Percentiles rank a stretch among this genome's conserved stretches.
Conservation (phyloP, 92 coral and sea anemone genomes). For the Hydrozoanthus gracilis region DNA sequence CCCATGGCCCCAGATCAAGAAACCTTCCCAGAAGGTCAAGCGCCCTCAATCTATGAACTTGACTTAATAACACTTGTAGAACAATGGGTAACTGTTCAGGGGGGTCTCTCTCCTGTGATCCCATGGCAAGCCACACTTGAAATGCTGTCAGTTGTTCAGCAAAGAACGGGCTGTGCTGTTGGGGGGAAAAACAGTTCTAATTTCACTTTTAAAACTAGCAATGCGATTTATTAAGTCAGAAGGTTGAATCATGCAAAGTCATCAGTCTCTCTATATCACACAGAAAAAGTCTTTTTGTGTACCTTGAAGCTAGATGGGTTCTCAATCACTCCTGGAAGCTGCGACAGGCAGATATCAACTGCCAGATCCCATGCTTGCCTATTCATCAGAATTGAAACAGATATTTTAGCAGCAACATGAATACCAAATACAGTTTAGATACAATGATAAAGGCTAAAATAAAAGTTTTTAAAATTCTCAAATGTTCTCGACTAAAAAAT, state of each 20-base stretch:
- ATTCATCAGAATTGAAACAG: background rate
- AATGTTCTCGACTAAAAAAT: too few relatives aligned
- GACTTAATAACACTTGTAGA: constrained; percentile 95
- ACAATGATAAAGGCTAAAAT: too few relatives aligned
- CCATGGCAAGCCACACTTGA: constrained; percentile 99
- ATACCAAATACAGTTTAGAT: background rate
- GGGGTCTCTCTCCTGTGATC: constrained; percentile 82
- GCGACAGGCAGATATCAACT: constrained; percentile 92
- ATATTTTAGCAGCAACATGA: background rate
- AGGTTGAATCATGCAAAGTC: background rate
- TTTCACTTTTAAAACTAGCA: too few relatives aligned
- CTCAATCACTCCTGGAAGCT: constrained; percentile 86
- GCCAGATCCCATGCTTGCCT: constrained; percentile 99
- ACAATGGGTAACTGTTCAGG: constrained; percentile 98
- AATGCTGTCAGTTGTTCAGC: constrained; percentile 95
- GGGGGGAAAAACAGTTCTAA: background rate
- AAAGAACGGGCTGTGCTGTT: constrained; percentile 94
- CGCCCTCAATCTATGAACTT: constrained; percentile 95
- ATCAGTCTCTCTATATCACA: background rate
- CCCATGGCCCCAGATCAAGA: constrained; percentile 98
- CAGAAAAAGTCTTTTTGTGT: background rate
- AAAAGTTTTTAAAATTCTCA: too few relatives aligned
- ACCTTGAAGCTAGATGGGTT: constrained; percentile 85
- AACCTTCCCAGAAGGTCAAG: constrained; percentile 92
- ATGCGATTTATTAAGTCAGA: too few relatives aligned